Base-by-base conservation (phyloP, 2,797 vertebrate genomes). In the Staurois parvus region DNA sequence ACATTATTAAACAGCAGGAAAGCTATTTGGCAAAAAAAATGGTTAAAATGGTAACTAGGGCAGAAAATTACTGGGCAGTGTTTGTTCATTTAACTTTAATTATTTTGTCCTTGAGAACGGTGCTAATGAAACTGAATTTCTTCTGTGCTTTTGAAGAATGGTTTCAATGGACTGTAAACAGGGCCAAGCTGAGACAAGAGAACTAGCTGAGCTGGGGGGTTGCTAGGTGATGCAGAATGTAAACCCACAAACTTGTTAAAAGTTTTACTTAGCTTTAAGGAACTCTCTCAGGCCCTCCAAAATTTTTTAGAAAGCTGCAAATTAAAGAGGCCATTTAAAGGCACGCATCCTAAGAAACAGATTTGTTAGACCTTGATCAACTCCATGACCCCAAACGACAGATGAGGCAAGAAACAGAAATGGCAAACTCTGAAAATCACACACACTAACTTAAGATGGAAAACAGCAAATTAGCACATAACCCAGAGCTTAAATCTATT, bases 11-110 rank as follows among this genome's bases (percentile, higher is more conserved):
- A 86, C 24, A 89, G 84, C 88, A 88, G 26, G 45, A 29, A 26
- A 29, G 17, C 26, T 3, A 66, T 13, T 29, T 62, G 42, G 77
- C 37, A 67, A 10, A 19, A 32, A n/a, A 79, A 87, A 70, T 40
- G 28, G 81, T 83, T 83, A 87, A 84, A 74, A 15, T 69, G 62
- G 86, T 84, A 84, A 70, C 86, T 84, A 84, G 83, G 86, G 73
- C 48, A 87, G 92, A 92, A 88, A 89, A 91, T 92, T 88, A 87
- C 91, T 89, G 90, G 89, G 91, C 92, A 92, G 89, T 93, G 91
- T 94, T 95, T 95, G 94, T 93, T 95, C 93, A 94, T 94, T 94
- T 94, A 92, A 95, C 92, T 94, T 95, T 94, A 94, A 95, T 95
- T 94, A 95, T 94, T 95, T 94, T 95, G 94, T 93, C 93, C 93